Conservation (phyloP, 2,113 vertebrate species). For the Cryptomyrus ogoouensis region DNA sequence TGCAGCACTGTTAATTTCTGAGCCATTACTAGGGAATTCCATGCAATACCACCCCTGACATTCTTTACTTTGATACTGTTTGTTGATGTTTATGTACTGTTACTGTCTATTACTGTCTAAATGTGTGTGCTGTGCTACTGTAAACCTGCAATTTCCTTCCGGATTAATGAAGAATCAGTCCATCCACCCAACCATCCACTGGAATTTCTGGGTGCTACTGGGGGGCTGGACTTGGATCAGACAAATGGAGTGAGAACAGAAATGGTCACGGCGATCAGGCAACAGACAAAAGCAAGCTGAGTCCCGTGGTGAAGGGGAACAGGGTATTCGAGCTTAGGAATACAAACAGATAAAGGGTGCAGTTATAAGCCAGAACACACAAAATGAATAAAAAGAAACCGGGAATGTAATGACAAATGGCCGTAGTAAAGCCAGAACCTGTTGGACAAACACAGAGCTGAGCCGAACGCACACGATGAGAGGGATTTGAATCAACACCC, state of each 20-base stretch:
- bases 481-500: neutral
- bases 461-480: neutral
- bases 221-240: neutral
- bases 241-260: neutral
- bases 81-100: neutral
- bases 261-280: neutral
- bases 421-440: neutral
- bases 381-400: neutral
- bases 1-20: neutral
- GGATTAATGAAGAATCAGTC: neutral
- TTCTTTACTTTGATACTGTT: neutral
- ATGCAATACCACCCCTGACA: neutral
- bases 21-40: neutral
- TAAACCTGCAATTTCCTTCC: neutral
- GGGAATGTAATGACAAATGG: neutral
- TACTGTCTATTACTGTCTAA: neutral
- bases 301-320: neutral
- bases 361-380: neutral
- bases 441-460: neutral
- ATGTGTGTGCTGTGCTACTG: neutral
- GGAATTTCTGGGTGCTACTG: too few relatives aligned
- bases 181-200: too few relatives aligned
- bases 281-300: neutral
- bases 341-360: neutral
- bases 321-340: neutral